These are phyloP conservation scores for Osmerus eperlanus DNA, from an alignment of 2,113 vertebrate species.

Conservation along the genomic window DNA sequence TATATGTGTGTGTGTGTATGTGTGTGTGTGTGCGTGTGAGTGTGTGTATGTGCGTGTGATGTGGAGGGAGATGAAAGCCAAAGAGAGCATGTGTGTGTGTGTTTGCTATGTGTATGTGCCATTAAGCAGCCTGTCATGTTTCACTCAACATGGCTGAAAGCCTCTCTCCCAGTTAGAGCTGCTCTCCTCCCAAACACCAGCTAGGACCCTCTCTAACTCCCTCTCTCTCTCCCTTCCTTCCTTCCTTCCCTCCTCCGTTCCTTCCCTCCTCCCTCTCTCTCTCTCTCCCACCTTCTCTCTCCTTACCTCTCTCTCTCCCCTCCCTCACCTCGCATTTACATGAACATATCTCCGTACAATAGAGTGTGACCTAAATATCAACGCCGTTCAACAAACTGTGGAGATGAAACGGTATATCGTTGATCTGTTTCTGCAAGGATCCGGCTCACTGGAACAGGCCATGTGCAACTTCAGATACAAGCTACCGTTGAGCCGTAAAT, in stretches of 20 bases:
- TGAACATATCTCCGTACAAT: neutral
- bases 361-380: too few species aligned
- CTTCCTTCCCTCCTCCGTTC: too few species aligned
- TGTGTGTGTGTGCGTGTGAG: neutral
- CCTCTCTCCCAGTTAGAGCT: slow-evolving; percentile 62
- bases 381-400: too few species aligned
- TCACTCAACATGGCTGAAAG: slow-evolving; percentile 56
- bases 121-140: slow-evolving; percentile 58
- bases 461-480: too few species aligned
- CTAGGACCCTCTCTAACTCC: neutral
- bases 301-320: neutral
- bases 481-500: too few species aligned
- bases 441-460: too few species aligned
- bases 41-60: neutral
- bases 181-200: slow-evolving; percentile 31
- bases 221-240: neutral
- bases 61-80: slow-evolving; percentile 11
- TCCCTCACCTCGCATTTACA: neutral
- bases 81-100: slow-evolving; percentile 32
- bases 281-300: neutral
- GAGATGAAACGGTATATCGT: too few species aligned
- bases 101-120: slow-evolving; percentile 12
- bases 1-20: neutral
- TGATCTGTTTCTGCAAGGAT: too few species aligned
- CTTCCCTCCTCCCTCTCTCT: neutral